Evolutionary conservation across 2,888 invertebrate genomes (phyloP).

Genomic region (Nomada fucata): DNA sequence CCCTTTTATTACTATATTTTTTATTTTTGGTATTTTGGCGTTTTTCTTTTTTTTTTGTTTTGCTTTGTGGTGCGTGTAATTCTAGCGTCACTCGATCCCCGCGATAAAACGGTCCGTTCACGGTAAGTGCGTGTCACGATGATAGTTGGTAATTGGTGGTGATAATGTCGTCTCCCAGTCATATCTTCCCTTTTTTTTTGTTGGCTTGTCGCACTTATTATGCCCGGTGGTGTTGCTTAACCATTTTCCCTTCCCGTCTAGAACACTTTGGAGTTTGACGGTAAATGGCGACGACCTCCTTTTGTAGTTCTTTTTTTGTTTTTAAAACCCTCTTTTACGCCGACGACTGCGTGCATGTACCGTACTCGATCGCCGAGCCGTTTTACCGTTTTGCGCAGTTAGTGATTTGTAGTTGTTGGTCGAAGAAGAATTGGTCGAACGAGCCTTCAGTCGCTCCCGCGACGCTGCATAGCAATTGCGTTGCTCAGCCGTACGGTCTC

Average conservation of each 20-base stretch:
- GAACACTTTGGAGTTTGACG: conserved; percentile 45
- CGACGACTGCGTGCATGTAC: conserved; percentile 77
- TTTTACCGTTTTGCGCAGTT: conserved; percentile 81
- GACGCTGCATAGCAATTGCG: conserved; percentile 84
- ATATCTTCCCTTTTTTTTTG: conserved; percentile 8
- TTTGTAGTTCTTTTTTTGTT: conserved; percentile 62
- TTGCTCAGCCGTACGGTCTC: conserved; percentile 81
- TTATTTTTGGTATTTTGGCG: conserved; percentile 56
- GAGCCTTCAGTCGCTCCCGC: conserved; percentile 84
- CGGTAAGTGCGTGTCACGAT: conserved; percentile 72
- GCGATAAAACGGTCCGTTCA: conserved; percentile 75
- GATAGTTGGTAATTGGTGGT: conserved; percentile 56
- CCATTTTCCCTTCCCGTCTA: conserved; percentile 47
- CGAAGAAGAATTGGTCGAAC: conserved; percentile 83
- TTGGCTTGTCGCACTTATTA: conserved; percentile 56
- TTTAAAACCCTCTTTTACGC: conserved; percentile 69
- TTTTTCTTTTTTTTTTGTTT: conserved; percentile 39
- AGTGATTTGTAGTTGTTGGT: conserved; percentile 79
- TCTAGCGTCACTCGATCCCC: conserved; percentile 72
- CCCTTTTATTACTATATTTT: conserved; percentile 32
- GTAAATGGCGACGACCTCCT: conserved; percentile 60
- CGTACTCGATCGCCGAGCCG: conserved; percentile 79
- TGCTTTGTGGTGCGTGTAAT: conserved; percentile 48
- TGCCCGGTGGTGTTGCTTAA: conserved; percentile 39
- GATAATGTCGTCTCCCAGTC: conserved; percentile 63